Evolutionary conservation across 37 sponge, comb jelly and placozoan genomes (phyloP), one percentile per base, ranked within the genome.

Genomic region (Dysidea cf. avara): DNA sequence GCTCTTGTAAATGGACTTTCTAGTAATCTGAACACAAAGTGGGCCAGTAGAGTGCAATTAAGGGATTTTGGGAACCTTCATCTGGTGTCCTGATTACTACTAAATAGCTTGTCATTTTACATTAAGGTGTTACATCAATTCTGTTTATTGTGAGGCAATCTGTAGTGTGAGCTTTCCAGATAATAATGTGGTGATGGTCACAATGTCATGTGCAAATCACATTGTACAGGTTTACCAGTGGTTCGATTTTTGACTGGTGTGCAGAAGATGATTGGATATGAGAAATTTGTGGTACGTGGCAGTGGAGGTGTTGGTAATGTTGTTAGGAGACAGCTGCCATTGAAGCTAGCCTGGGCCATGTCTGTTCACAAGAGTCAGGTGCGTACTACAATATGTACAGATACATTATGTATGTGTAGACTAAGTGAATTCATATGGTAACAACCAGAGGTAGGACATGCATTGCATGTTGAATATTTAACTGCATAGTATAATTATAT

Each of bases 311-410:
- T 20, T 30, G 21, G 66, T 17, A n/a, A n/a, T n/a, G 54, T 77
- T 43, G 50, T 75, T 7, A 56, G 94, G 0, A 67, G 61, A 56
- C 94, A 93, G 72, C 83, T 93, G 30, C 94, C 94, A 33, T 76
- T 93, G 36, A 81, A 85, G 39, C 68, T 93, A 35, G 94, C 94
- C 28, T 93, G 94, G 94, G 94, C 94, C 38, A 76, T 93, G 28
- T 90, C 90, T n/a, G 85, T 93, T 49, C 94, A 93, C 80, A 93
- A 93, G 74, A 93, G 94, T 30, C 94, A 93, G 83, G 91, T 90
- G 70, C 33, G 54, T 52, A 20, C 34, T 16, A 0, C 17, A 16
- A 30, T 3, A 31, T 21, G 32, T 39, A 20, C 7, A n/a, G 11
- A 18, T 37, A 11, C 61, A 21, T 7, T 56, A 2, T 29, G 39